Percentiles rank a stretch among this genome's conserved stretches.
phyloP scores from a whole-genome alignment of 37 sponge, comb jelly and placozoan genomes.

The Aplysina aerophoba region DNA sequence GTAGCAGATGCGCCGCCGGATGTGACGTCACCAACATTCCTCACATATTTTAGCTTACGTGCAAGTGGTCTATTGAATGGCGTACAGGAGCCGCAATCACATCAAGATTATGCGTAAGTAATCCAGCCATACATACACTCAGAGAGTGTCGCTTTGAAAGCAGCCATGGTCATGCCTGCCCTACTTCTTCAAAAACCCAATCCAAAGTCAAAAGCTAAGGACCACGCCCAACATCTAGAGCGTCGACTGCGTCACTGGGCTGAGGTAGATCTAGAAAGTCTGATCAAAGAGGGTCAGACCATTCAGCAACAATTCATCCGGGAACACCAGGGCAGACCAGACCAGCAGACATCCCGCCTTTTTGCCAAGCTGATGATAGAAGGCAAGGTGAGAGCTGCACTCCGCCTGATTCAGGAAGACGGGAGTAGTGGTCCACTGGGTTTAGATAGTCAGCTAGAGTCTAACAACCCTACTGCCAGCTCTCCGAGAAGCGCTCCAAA shows the following conservation, averaged over 20 bases:
- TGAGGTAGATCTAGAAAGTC: neutral
- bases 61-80: no score
- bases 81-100: no score
- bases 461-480: no score
- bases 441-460: no score
- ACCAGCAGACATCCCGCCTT: neutral
- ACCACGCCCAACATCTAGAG: neutral
- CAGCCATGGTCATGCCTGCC: slow-evolving; percentile 7
- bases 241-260: neutral
- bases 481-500: neutral
- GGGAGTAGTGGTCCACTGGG: no score
- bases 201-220: slow-evolving; percentile 1
- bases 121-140: no score
- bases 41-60: no score
- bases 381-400: slow-evolving; percentile 6
- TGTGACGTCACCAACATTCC: no score
- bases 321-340: neutral
- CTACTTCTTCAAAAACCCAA: slow-evolving; percentile 9
- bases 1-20: no score
- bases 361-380: slow-evolving; percentile 11
- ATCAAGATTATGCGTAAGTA: no score
- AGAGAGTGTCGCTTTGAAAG: neutral
- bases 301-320: neutral
- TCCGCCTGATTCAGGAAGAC: slow-evolving; percentile 18
- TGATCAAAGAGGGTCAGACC: neutral